phyloP scores from a whole-genome alignment of 2,888 invertebrate species.

The Palloptera scutellata region DNA sequence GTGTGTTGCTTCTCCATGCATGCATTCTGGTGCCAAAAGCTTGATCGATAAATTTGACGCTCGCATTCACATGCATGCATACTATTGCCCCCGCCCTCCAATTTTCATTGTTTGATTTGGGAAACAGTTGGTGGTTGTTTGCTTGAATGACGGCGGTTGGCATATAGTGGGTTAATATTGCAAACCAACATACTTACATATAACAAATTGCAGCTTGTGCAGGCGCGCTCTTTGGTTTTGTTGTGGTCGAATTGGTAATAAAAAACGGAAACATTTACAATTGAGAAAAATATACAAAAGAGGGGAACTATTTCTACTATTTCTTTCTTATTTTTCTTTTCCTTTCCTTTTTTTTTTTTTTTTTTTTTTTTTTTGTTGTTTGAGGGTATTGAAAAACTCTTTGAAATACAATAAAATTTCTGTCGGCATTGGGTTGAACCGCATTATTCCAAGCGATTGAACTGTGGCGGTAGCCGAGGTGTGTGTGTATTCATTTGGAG shows the following conservation, averaged over 20 bases:
- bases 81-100: too few relatives aligned
- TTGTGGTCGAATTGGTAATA: slow-evolving; percentile 18
- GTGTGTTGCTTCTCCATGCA: not conserved
- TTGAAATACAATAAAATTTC: not conserved
- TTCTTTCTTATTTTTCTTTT: too few relatives aligned
- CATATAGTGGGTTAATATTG: not conserved
- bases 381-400: too few relatives aligned
- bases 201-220: slow-evolving; percentile 14
- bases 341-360: too few relatives aligned
- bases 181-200: slow-evolving; percentile 2
- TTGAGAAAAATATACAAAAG: not conserved
- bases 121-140: too few relatives aligned
- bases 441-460: slow-evolving; percentile 12
- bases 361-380: too few relatives aligned
- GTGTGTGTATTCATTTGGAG: not conserved
- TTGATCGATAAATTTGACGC: slow-evolving; percentile 21
- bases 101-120: too few relatives aligned
- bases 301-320: too few relatives aligned
- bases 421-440: not conserved
- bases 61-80: too few relatives aligned
- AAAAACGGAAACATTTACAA: slow-evolving; percentile 23
- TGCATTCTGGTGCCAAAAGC: slow-evolving; percentile 9
- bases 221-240: not conserved
- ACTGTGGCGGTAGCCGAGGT: not conserved
- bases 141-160: too few relatives aligned